Percentiles rank a stretch among this genome's conserved stretches.
phyloP scores from a whole-genome alignment of 2,113 vertebrate species.

The Mirza zaza region DNA sequence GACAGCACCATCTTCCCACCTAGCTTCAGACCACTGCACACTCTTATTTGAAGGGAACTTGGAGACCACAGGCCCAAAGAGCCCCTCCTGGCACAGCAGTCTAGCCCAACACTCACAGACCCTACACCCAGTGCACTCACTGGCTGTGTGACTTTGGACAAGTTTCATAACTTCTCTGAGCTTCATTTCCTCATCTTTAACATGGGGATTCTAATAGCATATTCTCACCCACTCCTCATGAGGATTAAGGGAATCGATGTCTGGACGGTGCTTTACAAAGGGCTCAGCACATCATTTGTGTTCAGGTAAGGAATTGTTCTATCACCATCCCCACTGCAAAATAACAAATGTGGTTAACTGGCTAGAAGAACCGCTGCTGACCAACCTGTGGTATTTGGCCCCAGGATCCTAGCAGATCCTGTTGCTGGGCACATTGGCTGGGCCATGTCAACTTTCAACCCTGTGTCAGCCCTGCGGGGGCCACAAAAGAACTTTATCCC shows the following conservation, averaged over 20 bases:
- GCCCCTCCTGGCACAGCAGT: fast-evolving
- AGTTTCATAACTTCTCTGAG: neutral
- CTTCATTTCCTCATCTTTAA: neutral
- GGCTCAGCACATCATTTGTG: neutral
- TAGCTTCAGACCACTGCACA: neutral
- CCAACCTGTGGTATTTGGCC: neutral
- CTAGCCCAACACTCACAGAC: neutral
- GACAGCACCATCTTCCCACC: neutral
- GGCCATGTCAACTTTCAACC: neutral
- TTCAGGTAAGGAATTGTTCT: neutral
- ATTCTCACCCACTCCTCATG: neutral
- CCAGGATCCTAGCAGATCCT: neutral
- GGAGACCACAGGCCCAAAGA: neutral
- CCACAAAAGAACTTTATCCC: neutral
- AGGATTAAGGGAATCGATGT: neutral
- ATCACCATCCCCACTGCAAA: neutral
- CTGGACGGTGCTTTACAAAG: neutral
- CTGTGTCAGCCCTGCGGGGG: neutral
- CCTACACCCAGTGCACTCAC: neutral
- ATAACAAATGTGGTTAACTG: neutral
- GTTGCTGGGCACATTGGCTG: fast-evolving
- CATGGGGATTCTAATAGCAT: neutral
- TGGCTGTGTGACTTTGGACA: neutral
- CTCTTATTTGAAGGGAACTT: neutral
- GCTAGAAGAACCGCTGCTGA: neutral